phyloP scores from a whole-genome alignment of 2,888 invertebrate species.

The Callyntrura guangdongensis region DNA sequence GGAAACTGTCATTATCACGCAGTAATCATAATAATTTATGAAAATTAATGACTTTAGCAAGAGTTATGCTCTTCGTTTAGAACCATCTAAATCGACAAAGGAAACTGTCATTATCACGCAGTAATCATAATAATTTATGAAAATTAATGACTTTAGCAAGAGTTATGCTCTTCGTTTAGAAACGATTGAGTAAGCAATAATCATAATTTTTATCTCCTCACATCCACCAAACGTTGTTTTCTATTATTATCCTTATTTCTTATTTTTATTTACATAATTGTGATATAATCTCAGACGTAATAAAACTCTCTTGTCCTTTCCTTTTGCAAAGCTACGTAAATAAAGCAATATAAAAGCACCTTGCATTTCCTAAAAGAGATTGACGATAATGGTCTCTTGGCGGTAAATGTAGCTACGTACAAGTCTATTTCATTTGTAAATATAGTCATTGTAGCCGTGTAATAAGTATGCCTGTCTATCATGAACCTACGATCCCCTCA shows the following conservation, averaged over 20 bases:
- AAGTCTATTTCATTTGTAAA: too few species aligned
- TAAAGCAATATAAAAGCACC: background rate
- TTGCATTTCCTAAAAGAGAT: too few species aligned
- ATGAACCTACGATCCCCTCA: too few species aligned
- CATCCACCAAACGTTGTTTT: background rate
- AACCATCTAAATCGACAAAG: too few species aligned
- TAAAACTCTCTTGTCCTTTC: constrained; percentile 19
- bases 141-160: constrained; percentile 57
- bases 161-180: constrained; percentile 16
- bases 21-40: constrained; percentile 62
- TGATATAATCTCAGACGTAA: constrained; percentile 41
- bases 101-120: constrained; percentile 60
- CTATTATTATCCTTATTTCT: constrained; percentile 19
- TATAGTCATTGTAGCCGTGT: too few species aligned
- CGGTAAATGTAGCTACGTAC: too few species aligned
- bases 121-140: constrained; percentile 65
- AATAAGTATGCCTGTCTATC: too few species aligned
- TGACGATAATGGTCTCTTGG: too few species aligned
- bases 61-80: constrained; percentile 12
- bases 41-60: constrained; percentile 59
- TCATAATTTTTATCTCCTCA: constrained; percentile 16
- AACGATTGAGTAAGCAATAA: constrained; percentile 45
- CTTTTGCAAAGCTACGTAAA: background rate
- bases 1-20: constrained; percentile 63
- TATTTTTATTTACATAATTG: constrained; percentile 52